Base-by-base conservation (phyloP, 2,888 invertebrate genomes). In the Conchocele bisecta region DNA sequence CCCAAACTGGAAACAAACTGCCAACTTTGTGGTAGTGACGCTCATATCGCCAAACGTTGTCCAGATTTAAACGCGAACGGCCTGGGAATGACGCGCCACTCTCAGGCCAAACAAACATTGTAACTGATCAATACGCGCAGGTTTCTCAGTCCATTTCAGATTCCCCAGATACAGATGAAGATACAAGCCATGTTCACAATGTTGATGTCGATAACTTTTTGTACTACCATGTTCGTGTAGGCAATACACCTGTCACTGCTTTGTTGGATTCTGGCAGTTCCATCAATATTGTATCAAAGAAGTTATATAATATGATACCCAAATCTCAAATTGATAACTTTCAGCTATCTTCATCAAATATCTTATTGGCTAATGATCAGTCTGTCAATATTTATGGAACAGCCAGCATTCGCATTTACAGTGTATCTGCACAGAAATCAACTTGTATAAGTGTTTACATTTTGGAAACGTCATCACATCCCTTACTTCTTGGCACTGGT, bases 41-140 rank as follows among this genome's bases (percentile, higher is more conserved):
- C 28, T 4, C 48, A 48, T 28, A 4, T 17, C 6, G 48, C 48
- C 5, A 15, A 24, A 9, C 13, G n/a, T 6, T 66, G 66, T 51
- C 48, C 39, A 17, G 15, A 4, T 11, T 66, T 66, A 66, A 66
- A 59, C 66, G 22, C 29, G n/a, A 13, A 29, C 17, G 51, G 66
- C 51, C 66, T 66, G 66, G 39, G 53, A n/a, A 66, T 20, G 44
- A 15, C 22, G 66, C 42, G 46, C 58, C 41, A 31, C 51, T 59
- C 51, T 53, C 66, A 66, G 66, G 66, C 66, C 56, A 22, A n/a
- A 64, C 20, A 20, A 6, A 48, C 17, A 64, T 64, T 3, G n/a
- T n/a, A n/a, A 35, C 26, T 4, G 28, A 39, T 26, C 26, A 33
- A 11, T 41, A 33, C 29, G 37, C 26, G 9, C 61, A 15, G 33